A percentile compares a stretch with the other conserved stretches of the same genome.
phyloP scores from a whole-genome alignment of 2,797 vertebrate genomes.

The Molothrus aeneus region DNA sequence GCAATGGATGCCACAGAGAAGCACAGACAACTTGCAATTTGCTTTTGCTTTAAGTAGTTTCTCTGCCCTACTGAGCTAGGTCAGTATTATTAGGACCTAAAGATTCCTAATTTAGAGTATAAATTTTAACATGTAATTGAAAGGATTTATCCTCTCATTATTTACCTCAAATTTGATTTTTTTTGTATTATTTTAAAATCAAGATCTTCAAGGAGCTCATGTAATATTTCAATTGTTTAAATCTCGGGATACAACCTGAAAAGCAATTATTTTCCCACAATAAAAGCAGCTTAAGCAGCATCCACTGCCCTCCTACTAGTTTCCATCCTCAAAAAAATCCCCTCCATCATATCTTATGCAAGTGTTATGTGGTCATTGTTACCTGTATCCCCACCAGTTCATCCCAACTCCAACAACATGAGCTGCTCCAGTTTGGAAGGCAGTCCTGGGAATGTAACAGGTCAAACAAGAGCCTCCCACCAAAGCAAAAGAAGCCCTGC shows the following conservation, averaged over 20 bases:
- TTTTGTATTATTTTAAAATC: background rate
- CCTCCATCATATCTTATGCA: background rate
- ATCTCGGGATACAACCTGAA: background rate
- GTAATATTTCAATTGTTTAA: background rate
- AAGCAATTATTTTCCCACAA: background rate
- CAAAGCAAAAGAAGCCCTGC: accelerated
- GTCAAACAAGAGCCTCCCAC: background rate
- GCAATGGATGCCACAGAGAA: background rate
- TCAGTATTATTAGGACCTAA: background rate
- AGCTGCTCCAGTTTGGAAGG: background rate
- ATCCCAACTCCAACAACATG: background rate
- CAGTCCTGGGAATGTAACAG: background rate
- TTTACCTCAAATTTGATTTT: background rate
- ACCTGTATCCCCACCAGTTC: background rate
- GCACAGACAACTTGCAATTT: background rate
- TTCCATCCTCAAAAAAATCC: background rate
- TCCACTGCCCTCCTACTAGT: background rate
- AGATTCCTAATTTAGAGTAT: background rate
- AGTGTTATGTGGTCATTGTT: background rate
- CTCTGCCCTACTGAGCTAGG: background rate
- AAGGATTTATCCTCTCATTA: background rate
- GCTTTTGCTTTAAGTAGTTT: background rate
- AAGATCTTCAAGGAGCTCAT: background rate
- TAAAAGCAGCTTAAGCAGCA: background rate
- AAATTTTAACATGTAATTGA: background rate